Conservation (phyloP, 37 sponge, comb jelly and placozoan genomes). For the Haliclona indistincta region DNA sequence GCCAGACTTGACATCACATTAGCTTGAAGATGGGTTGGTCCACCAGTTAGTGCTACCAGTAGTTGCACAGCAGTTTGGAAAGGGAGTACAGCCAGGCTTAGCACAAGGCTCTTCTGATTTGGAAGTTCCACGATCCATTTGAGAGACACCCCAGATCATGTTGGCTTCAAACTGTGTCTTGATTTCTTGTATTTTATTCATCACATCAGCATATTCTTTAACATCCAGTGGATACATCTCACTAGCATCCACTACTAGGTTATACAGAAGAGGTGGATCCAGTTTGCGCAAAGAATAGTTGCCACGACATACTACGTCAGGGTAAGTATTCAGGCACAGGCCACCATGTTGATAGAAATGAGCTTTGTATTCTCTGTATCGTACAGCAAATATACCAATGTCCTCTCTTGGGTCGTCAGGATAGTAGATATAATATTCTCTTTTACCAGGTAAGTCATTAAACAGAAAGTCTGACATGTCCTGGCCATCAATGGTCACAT, state of each 20-base stretch:
- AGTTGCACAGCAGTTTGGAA: conserved; percentile 71
- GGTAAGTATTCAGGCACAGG: conserved; percentile 51
- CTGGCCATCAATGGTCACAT: conserved; percentile 62
- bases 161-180: conserved; percentile 13
- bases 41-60: no score
- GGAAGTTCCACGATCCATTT: conserved; percentile 21
- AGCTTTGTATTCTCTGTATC: conserved; percentile 85
- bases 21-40: no score
- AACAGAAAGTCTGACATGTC: conserved; percentile 83
- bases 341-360: conserved; percentile 69
- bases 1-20: no score
- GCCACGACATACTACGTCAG: conserved; percentile 66
- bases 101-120: conserved; percentile 24
- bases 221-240: conserved; percentile 59
- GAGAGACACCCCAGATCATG: conserved; percentile 19
- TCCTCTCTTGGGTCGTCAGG: conserved; percentile 18
- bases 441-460: conserved; percentile 32
- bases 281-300: conserved; percentile 18
- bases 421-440: conserved; percentile 69
- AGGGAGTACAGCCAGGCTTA: conserved; percentile 57
- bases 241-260: conserved; percentile 60
- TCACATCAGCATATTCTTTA: conserved; percentile 24
- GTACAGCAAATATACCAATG: conserved; percentile 58
- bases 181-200: conserved; percentile 36
- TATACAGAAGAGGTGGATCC: conserved; percentile 67